Evolutionary conservation across 1,140 invertebrate genomes (phyloP).

Genomic region (Geopemphigus sp.): DNA sequence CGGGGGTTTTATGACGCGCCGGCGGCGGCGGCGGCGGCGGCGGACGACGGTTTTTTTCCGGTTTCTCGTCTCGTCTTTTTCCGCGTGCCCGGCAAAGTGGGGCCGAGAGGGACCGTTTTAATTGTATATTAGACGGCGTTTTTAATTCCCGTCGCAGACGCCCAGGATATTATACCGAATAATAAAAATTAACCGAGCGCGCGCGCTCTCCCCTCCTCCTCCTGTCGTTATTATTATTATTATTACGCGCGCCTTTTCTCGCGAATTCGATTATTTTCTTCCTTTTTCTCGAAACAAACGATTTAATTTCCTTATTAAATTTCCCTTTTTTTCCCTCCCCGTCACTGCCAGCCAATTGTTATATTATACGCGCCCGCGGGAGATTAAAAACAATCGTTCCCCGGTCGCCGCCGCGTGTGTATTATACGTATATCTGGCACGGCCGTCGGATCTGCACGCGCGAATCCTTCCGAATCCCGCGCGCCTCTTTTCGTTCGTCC

Average conservation of each 20-base stretch:
- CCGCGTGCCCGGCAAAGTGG: neutral
- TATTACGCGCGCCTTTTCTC: constrained; percentile 1
- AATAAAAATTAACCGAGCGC: constrained; percentile 45
- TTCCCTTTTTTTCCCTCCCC: constrained; percentile 2
- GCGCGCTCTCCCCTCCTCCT: neutral
- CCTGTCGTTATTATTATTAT: neutral
- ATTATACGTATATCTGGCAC: neutral
- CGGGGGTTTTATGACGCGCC: constrained; percentile 24
- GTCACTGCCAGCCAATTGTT: constrained; percentile 38
- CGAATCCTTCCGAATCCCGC: neutral
- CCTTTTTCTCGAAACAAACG: neutral
- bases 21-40: neutral
- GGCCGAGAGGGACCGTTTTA: constrained; percentile 18
- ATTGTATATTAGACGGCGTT: constrained; percentile 31
- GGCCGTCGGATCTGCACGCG: constrained; percentile 11
- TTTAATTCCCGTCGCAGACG: constrained; percentile 29
- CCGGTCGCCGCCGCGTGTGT: no score
- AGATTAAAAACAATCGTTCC: constrained; percentile 46
- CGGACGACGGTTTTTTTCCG: neutral
- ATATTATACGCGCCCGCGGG: constrained; percentile 1
- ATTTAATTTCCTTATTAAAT: constrained; percentile 31
- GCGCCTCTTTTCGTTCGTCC: neutral
- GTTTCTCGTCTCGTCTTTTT: no score
- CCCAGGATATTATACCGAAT: constrained; percentile 24
- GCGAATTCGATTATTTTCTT: constrained; percentile 46